Evolutionary conservation across 2,888 invertebrate genomes (phyloP).

Genomic region (Boloria euphrosyne): DNA sequence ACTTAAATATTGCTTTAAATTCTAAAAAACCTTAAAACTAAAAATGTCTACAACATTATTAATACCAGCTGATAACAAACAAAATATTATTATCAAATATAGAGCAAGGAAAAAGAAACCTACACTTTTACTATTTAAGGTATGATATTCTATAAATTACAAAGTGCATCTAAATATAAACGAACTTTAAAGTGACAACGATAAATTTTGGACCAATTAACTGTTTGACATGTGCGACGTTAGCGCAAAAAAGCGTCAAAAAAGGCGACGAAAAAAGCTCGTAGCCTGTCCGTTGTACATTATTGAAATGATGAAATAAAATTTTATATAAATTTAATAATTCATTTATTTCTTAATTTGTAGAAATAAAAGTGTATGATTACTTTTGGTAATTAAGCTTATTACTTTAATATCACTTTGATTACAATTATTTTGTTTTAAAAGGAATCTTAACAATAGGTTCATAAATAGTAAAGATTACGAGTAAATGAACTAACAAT

Average conservation of each 20-base stretch:
- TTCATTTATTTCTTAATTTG: no score
- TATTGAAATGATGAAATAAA: no score
- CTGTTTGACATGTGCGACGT: slow-evolving; percentile 56
- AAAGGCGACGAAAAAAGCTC: not conserved
- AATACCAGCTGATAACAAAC: slow-evolving; percentile 13
- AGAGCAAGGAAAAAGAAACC: not conserved
- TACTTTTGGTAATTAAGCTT: not conserved
- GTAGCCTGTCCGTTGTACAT: no score
- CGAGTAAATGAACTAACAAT: no score
- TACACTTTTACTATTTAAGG: not conserved
- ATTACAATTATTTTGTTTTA: no score
- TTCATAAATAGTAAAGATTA: no score
- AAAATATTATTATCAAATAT: not conserved
- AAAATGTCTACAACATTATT: slow-evolving; percentile 1
- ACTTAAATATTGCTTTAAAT: not conserved
- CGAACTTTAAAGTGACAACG: slow-evolving; percentile 45
- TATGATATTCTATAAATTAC: not conserved
- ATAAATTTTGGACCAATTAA: slow-evolving; percentile 61
- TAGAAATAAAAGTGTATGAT: no score
- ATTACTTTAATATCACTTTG: no score
- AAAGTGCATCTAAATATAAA: slow-evolving; percentile 27
- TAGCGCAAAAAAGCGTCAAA: slow-evolving; percentile 31
- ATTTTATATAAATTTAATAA: no score
- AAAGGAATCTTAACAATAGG: no score
- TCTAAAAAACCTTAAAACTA: not conserved